Evolutionary conservation across 2,888 invertebrate genomes (phyloP).

Genomic region (Troglohyphantes excavatus): DNA sequence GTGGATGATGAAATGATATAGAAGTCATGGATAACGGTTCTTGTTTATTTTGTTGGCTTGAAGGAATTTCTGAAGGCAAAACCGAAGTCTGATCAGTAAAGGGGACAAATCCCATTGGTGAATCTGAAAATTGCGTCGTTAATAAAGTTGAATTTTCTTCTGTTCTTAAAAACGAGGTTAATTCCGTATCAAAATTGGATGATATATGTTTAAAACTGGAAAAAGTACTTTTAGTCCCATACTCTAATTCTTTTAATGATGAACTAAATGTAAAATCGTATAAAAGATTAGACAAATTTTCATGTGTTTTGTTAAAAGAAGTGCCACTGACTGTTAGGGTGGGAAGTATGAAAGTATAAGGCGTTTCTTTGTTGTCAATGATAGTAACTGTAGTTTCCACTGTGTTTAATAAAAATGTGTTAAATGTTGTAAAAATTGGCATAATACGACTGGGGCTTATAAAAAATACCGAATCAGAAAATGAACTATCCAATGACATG

Average conservation of each 20-base stretch:
- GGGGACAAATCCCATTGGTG: too few relatives aligned
- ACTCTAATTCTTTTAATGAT: neutral
- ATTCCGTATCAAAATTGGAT: conserved; percentile 12
- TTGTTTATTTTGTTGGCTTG: too few relatives aligned
- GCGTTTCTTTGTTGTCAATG: conserved; percentile 35
- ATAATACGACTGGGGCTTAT: neutral
- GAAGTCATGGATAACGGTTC: neutral
- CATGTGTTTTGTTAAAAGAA: neutral
- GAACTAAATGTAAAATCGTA: conserved; percentile 7
- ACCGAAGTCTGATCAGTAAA: too few relatives aligned
- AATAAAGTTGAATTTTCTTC: neutral
- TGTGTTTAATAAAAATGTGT: conserved; percentile 29
- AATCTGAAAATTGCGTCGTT: neutral
- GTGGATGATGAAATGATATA: neutral
- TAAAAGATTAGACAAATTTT: neutral
- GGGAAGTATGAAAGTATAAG: conserved; percentile 29
- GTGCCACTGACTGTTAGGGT: conserved; percentile 34
- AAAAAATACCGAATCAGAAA: neutral
- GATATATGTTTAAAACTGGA: conserved; percentile 30
- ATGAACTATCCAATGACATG: neutral
- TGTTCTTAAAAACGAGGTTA: neutral
- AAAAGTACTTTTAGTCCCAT: neutral
- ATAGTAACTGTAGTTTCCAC: conserved; percentile 57
- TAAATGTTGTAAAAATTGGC: neutral
- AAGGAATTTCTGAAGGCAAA: too few relatives aligned